Conservation (phyloP, 1,140 invertebrate genomes). For the Kradibia gibbosae region DNA sequence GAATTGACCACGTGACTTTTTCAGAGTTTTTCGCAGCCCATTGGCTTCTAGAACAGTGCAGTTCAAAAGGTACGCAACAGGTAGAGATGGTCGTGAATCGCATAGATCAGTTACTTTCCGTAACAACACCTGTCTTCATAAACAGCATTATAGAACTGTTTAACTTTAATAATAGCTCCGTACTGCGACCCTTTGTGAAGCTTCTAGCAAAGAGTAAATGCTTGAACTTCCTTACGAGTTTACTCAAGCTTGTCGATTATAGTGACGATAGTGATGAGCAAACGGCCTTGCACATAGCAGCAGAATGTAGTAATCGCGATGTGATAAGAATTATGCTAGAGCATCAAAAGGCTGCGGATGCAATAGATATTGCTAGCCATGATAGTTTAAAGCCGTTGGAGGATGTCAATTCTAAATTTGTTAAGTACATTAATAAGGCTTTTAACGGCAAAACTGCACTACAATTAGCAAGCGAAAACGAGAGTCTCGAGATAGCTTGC, state of each 20-base stretch:
- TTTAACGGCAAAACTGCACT: not conserved
- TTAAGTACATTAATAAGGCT: not conserved
- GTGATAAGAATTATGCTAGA: not conserved
- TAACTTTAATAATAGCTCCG: not conserved
- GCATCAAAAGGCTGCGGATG: not conserved
- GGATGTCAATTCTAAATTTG: not conserved
- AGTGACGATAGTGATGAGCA: not conserved
- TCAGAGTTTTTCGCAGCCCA: not conserved
- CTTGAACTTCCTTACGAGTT: not conserved
- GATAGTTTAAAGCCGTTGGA: not conserved
- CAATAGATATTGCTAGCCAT: not conserved
- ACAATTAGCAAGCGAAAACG: not conserved
- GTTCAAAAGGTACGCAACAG: not conserved
- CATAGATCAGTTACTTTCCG: not conserved
- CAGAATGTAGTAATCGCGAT: not conserved
- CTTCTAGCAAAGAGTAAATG: not conserved
- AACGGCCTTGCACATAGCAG: not conserved
- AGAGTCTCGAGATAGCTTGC: not conserved
- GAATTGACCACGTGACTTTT: not conserved
- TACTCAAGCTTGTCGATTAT: not conserved
- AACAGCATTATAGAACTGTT: not conserved
- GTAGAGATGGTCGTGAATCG: not conserved
- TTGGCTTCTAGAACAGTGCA: not conserved
- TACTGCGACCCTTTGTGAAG: not conserved
- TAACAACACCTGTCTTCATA: not conserved